Base-by-base conservation (phyloP, 2,888 invertebrate genomes). In the Beris chalybata region DNA sequence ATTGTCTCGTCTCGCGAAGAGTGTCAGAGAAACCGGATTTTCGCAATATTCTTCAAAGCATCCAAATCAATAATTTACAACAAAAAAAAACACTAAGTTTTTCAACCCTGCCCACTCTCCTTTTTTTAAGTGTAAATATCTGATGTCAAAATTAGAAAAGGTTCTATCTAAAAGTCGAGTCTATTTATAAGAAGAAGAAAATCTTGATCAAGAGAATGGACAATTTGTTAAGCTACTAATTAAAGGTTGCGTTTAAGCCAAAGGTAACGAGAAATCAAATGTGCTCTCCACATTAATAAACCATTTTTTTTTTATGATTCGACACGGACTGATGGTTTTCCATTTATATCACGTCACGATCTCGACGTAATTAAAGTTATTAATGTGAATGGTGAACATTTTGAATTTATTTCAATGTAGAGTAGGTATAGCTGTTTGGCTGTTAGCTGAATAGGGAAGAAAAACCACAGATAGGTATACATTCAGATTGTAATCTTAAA, bases 331-430 rank as follows among this genome's bases (percentile, higher is more conserved):
- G 66, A 67, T 67, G 63, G 56, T 15, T 63, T 64, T 50, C 13
- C 43, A 55, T 66, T 61, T 67, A 55, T 67, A 56, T 38, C 56
- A 56, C 50, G 48, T 55, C 66, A 67, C 66, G 32, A 67, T 67
- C 66, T 61, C 54, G 43, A 67, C 32, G 38, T 63, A 67, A 67
- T 67, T 67, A 63, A 67, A 67, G 61, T 63, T 63, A 67, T 63
- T 67, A 67, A 67, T 67, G 66, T 53, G 63, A 50, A 63, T 55
- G 56, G 32, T 56, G 38, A 38, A 56, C 55, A 43, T 38, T 56
- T 43, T 38, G 38, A 38, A 38, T 38, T 38, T 38, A 38, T 38
- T 7, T 38, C 38, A 7, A 38, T 38, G 38, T 38, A 38, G 38
- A 38, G 38, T n/a, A n/a, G n/a, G n/a, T 38, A 22, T 38, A 38